A percentile compares a stretch with the other conserved stretches of the same genome.
These are phyloP conservation scores for Eueides isabella DNA, from an alignment of 1,140 invertebrate genomes.

Conservation along the genomic window DNA sequence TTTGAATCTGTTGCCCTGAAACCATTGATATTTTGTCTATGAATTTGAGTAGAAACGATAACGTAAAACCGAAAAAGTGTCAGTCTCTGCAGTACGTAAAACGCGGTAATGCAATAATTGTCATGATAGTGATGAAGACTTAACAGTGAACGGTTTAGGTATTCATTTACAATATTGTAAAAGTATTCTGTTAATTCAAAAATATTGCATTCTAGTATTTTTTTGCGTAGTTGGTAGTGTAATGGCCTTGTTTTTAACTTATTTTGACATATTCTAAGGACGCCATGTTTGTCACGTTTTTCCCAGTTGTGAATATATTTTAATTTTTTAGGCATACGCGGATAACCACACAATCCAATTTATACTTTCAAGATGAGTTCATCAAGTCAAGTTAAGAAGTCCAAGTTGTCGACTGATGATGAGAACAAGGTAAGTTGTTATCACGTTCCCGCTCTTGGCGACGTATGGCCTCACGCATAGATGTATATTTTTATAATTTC, in stretches of 20 bases:
- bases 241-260: constrained; percentile 19
- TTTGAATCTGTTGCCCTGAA: not conserved
- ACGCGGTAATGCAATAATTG: not conserved
- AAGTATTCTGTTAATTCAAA: not conserved
- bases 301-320: constrained; percentile 62
- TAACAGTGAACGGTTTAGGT: not conserved
- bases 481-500: constrained; percentile 45
- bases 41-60: constrained; percentile 5
- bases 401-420: constrained; percentile 39
- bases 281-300: constrained; percentile 80
- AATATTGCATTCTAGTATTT: not conserved
- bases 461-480: constrained; percentile 58
- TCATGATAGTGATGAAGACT: constrained; percentile 11
- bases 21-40: not conserved
- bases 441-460: constrained; percentile 65
- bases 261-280: constrained; percentile 42
- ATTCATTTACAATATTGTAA: not conserved
- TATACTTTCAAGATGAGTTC: constrained; percentile 54
- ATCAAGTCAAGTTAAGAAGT: not conserved
- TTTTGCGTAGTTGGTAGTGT: not conserved
- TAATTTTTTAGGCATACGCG: constrained; percentile 1
- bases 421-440: constrained; percentile 61
- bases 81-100: constrained; percentile 1
- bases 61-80: constrained; percentile 2
- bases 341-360: not conserved